These are phyloP conservation scores for Nysson spinosus DNA, from an alignment of 2,888 invertebrate species.

Conservation along the genomic window DNA sequence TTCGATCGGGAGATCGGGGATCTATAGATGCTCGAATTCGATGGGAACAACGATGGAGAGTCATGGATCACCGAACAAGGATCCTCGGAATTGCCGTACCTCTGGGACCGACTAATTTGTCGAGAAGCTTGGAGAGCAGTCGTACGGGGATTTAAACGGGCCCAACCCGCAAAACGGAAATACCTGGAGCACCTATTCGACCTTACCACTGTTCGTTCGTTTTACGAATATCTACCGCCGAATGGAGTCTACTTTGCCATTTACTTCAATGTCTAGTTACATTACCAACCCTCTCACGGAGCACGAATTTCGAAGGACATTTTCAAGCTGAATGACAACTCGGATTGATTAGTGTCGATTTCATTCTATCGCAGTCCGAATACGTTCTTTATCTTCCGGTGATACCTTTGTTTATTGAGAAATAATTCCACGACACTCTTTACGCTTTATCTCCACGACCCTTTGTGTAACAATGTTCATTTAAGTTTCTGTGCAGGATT, in stretches of 20 bases:
- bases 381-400: neutral
- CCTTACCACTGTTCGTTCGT: slow-evolving; percentile 32
- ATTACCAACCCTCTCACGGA: slow-evolving; percentile 11
- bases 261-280: slow-evolving; percentile 22
- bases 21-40: too few species aligned
- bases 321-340: slow-evolving; percentile 14
- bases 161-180: slow-evolving; percentile 54
- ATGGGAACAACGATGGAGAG: slow-evolving; percentile 23
- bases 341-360: slow-evolving; percentile 34
- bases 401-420: slow-evolving; percentile 6
- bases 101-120: slow-evolving; percentile 62
- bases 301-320: neutral
- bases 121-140: slow-evolving; percentile 55
- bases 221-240: slow-evolving; percentile 41
- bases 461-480: too few species aligned
- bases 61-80: slow-evolving; percentile 45
- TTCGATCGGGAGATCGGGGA: slow-evolving; percentile 23
- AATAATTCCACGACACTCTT: too few species aligned
- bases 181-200: slow-evolving; percentile 43
- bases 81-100: slow-evolving; percentile 59
- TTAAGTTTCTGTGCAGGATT: too few species aligned
- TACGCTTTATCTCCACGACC: too few species aligned
- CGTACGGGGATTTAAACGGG: slow-evolving; percentile 60
- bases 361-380: neutral
- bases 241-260: slow-evolving; percentile 39